A percentile compares a stretch with the other conserved stretches of the same genome.
Conservation (phyloP, 2,888 invertebrate species). For the Perizoma affinitatum region DNA sequence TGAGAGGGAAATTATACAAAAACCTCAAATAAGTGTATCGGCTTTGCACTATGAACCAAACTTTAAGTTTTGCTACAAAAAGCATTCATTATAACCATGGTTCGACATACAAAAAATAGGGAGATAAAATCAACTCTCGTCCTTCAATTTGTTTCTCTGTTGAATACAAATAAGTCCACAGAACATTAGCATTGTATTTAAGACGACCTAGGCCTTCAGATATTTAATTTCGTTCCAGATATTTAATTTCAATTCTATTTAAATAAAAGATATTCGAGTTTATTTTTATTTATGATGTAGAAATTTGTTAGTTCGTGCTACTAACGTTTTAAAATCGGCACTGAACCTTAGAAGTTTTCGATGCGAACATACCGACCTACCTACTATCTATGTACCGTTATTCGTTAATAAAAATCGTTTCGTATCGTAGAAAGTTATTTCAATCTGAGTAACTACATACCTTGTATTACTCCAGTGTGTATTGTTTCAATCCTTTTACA, state of each 20-base stretch:
- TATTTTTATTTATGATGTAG: neutral
- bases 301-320: slow-evolving; percentile 3
- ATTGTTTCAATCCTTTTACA: slow-evolving; percentile 67
- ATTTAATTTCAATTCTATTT: too few relatives aligned
- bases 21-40: too few relatives aligned
- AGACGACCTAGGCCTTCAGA: too few relatives aligned
- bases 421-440: slow-evolving; percentile 39
- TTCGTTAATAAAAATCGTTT: slow-evolving; percentile 40
- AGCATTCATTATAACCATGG: slow-evolving; percentile 2
- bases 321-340: slow-evolving; percentile 17
- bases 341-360: slow-evolving; percentile 28
- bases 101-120: neutral
- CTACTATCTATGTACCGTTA: slow-evolving; percentile 35
- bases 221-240: too few relatives aligned
- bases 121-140: slow-evolving; percentile 12
- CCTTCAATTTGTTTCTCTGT: slow-evolving; percentile 12
- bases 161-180: neutral
- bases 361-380: slow-evolving; percentile 32
- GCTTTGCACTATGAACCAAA: neutral
- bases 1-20: neutral
- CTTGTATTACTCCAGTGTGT: slow-evolving; percentile 65
- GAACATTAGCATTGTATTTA: too few relatives aligned
- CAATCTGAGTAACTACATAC: slow-evolving; percentile 56
- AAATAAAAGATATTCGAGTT: too few relatives aligned
- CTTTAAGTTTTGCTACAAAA: slow-evolving; percentile 12